phyloP scores from a whole-genome alignment of 2,113 vertebrate species.

The Istiophorus platypterus region DNA sequence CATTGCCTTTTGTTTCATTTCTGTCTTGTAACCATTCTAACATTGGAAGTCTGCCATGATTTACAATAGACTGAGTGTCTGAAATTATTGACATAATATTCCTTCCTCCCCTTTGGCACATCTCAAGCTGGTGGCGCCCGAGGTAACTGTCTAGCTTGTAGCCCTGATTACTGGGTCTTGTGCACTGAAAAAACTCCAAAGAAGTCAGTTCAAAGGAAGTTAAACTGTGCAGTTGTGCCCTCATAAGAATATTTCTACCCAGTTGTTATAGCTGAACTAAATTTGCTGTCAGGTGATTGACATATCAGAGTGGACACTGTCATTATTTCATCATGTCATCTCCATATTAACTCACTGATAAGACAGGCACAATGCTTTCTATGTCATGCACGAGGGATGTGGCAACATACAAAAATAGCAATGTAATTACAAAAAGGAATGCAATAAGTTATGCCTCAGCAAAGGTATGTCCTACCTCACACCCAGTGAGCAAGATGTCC shows the following conservation, averaged over 20 bases:
- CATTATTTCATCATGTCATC: not conserved
- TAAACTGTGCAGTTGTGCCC: not conserved
- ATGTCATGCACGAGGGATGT: not conserved
- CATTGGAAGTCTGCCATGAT: no score
- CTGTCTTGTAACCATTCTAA: no score
- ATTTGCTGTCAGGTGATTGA: not conserved
- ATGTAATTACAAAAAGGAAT: not conserved
- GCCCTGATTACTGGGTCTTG: no score
- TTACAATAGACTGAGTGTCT: no score
- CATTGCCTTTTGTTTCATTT: no score
- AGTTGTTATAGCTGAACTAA: not conserved
- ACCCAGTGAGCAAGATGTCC: not conserved
- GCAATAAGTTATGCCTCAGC: not conserved
- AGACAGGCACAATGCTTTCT: not conserved
- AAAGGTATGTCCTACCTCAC: conserved; percentile 1
- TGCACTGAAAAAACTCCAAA: not conserved
- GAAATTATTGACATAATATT: no score
- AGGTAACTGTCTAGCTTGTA: no score
- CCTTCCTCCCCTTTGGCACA: no score
- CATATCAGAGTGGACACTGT: not conserved
- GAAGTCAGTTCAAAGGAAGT: no score
- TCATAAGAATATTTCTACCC: not conserved
- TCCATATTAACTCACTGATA: not conserved
- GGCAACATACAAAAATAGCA: not conserved
- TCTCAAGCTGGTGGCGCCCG: no score